phyloP scores from a whole-genome alignment of 2,888 invertebrate species.

The Opisthograptis luteolata region DNA sequence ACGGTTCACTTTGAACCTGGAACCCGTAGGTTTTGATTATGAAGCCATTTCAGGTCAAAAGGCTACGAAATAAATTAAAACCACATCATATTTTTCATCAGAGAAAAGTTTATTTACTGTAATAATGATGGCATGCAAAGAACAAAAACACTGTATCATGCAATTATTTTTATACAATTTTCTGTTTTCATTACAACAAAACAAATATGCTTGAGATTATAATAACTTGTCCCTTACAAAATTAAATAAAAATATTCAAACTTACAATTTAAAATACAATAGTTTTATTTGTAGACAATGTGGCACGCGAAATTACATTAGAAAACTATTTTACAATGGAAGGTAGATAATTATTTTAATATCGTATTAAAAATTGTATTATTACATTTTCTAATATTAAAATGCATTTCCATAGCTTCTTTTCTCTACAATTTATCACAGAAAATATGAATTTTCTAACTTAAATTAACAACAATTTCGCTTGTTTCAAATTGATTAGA shows the following conservation, averaged over 20 bases:
- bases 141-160: constrained; percentile 75
- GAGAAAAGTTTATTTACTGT: constrained; percentile 45
- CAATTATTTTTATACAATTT: constrained; percentile 68
- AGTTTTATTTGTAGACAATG: constrained; percentile 21
- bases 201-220: constrained; percentile 36
- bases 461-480: constrained; percentile 6
- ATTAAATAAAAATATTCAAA: constrained; percentile 31
- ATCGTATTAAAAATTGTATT: constrained; percentile 6
- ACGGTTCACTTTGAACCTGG: no score
- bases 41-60: no score
- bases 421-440: constrained; percentile 63
- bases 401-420: constrained; percentile 46
- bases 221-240: constrained; percentile 19
- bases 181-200: constrained; percentile 52
- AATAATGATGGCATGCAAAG: constrained; percentile 63
- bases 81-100: constrained; percentile 22
- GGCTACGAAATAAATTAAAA: constrained; percentile 3
- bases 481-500: not conserved
- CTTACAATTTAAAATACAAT: constrained; percentile 25
- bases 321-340: not conserved
- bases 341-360: no score
- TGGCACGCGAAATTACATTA: constrained; percentile 18
- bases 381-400: constrained; percentile 40
- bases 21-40: no score
- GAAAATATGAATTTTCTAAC: constrained; percentile 56